A percentile compares a stretch with the other conserved stretches of the same genome.
phyloP scores from a whole-genome alignment of 1,140 invertebrate genomes.

The Drusus annulatus region DNA sequence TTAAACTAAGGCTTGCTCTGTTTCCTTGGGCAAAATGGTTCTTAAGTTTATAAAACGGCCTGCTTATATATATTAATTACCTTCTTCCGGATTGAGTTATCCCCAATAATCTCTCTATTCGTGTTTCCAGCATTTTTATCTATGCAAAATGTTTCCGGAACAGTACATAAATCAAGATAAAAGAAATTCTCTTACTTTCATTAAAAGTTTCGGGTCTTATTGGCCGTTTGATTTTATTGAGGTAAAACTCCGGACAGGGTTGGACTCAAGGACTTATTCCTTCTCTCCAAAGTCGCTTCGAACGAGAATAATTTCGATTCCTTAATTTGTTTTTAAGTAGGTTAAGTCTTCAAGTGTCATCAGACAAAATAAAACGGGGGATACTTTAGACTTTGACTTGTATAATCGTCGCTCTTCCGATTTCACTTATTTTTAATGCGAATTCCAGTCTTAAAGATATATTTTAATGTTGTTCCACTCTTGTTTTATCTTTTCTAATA shows the following conservation, averaged over 20 bases:
- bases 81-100: neutral
- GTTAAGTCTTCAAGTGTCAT: slow-evolving; percentile 8
- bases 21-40: no score
- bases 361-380: neutral
- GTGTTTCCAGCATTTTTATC: slow-evolving; percentile 12
- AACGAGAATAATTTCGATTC: slow-evolving; percentile 22
- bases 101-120: neutral
- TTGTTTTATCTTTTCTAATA: no score
- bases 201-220: slow-evolving; percentile 55
- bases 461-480: neutral
- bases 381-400: neutral
- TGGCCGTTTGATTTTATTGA: slow-evolving; percentile 54
- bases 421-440: no score
- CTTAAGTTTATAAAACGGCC: neutral
- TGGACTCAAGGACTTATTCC: slow-evolving; percentile 44
- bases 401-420: no score
- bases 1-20: no score
- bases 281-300: neutral
- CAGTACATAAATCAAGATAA: slow-evolving; percentile 48
- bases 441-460: no score
- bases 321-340: slow-evolving; percentile 17
- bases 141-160: slow-evolving; percentile 9
- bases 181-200: slow-evolving; percentile 45
- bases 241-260: slow-evolving; percentile 31
- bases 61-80: neutral